Evolutionary conservation across 2,113 vertebrate species (phyloP), one percentile per base, ranked within the genome.

Genomic region (Equus przewalskii): DNA sequence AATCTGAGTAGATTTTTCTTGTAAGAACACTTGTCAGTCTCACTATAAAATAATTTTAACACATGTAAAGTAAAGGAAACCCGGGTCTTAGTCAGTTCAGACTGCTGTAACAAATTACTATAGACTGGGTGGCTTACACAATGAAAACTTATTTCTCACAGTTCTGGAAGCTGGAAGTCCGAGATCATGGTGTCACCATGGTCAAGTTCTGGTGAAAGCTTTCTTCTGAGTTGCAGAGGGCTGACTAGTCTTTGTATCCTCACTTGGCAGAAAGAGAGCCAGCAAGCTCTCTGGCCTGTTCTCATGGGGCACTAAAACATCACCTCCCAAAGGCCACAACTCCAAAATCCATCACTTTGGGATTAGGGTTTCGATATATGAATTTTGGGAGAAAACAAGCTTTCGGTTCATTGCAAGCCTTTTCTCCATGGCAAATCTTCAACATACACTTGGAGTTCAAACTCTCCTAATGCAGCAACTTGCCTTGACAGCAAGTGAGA

Each of bases 31-130:
- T 86, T 92, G 60, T 36, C n/a, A 82, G 46, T 30, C 22, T 44
- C 21, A 94, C 30, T 83, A 60, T 73, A 87, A 80, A 95, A 82
- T 92, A 67, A 72, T 90, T 82, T 82, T 81, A 56, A 46, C 26
- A 78, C 33, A 70, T 28, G 0, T n/a, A 73, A 81, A 87, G 28
- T 30, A 51, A 6, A 51, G 46, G n/a, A 49, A 51, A 83, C 14
- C 4, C 2, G 18, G 19, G n/a, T 18, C 51, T 80, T 80, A 72
- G 85, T 80, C 70, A 72, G 85, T 73, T 81, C 54, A 81, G 18
- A 18, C 36, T 82, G 46, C 56, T n/a, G 15, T 62, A 44, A 70
- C 26, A 82, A 89, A 44, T 73, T 33, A 64, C n/a, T 6, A 33
- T 14, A 54, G 6, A 16, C 15, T 26, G 41, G 9, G 7, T 30